Conservation (phyloP, 1,140 invertebrate genomes). For the Cotesia chilonis region DNA sequence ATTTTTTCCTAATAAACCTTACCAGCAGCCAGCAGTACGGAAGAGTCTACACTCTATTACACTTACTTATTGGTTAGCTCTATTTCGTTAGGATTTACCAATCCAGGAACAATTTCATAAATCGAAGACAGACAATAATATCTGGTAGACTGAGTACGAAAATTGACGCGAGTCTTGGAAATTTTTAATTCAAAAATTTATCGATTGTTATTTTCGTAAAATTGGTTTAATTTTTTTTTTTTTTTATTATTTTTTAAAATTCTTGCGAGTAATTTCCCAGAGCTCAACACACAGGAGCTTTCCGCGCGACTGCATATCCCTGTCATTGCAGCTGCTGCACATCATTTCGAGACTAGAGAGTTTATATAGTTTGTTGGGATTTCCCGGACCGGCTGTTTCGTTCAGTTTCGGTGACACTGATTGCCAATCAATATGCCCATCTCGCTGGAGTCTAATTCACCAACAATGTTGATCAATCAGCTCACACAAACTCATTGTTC, state of each 20-base stretch:
- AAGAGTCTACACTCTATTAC: not conserved
- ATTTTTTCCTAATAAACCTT: not conserved
- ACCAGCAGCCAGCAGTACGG: not conserved
- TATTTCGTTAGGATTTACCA: not conserved
- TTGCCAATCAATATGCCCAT: conserved; percentile 67
- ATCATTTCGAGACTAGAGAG: not conserved
- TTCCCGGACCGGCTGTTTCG: conserved; percentile 48
- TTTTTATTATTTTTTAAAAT: conserved; percentile 1
- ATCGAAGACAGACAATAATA: conserved; percentile 16
- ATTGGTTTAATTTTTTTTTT: not conserved
- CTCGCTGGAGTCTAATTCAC: conserved; percentile 64
- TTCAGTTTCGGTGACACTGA: conserved; percentile 60
- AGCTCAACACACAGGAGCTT: conserved; percentile 1
- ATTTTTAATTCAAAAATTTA: not conserved
- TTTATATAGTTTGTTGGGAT: conserved; percentile 25
- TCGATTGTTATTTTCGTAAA: not conserved
- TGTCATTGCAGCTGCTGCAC: conserved; percentile 32
- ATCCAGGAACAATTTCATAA: not conserved
- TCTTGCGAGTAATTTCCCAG: not conserved
- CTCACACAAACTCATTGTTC: conserved; percentile 44
- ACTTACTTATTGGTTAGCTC: conserved; percentile 6
- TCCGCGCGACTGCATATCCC: conserved; percentile 20
- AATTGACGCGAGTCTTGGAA: not conserved
- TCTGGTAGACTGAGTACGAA: conserved; percentile 8
- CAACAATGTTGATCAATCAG: conserved; percentile 66